These are phyloP conservation scores for Dolichallabes microphthalmus DNA, from an alignment of 2,113 vertebrate species.

Conservation along the genomic window DNA sequence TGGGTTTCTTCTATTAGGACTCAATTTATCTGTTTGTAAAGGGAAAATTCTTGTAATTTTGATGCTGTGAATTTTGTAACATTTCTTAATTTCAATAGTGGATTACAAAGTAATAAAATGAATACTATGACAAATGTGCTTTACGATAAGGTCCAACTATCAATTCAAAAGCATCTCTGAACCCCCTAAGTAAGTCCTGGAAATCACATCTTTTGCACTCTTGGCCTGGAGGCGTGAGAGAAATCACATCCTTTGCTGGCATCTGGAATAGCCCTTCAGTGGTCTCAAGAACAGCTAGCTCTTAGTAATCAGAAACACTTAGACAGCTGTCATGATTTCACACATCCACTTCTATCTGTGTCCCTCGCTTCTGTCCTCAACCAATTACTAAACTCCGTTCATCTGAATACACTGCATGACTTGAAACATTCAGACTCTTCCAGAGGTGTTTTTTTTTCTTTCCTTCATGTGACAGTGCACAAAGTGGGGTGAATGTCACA, in stretches of 20 bases:
- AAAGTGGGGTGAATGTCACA: neutral
- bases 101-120: constrained; percentile 68
- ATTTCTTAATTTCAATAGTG: constrained; percentile 74
- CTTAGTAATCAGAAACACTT: constrained; percentile 36
- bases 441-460: neutral
- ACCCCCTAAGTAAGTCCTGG: constrained; percentile 26
- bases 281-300: constrained; percentile 28
- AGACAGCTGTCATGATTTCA: constrained; percentile 34
- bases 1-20: constrained; percentile 66
- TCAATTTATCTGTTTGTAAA: constrained; percentile 62
- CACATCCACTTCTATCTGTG: constrained; percentile 7
- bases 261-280: constrained; percentile 23
- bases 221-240: constrained; percentile 26
- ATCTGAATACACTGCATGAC: constrained; percentile 18
- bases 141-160: constrained; percentile 57
- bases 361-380: constrained; percentile 31
- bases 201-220: constrained; percentile 46
- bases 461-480: neutral
- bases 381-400: constrained; percentile 41
- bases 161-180: constrained; percentile 34
- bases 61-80: constrained; percentile 70
- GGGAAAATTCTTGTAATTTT: constrained; percentile 62
- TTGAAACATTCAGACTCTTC: constrained; percentile 30
- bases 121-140: constrained; percentile 66
- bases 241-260: constrained; percentile 18